phyloP scores from a whole-genome alignment of 2,888 invertebrate genomes.

The Cheilosia scutellata region DNA sequence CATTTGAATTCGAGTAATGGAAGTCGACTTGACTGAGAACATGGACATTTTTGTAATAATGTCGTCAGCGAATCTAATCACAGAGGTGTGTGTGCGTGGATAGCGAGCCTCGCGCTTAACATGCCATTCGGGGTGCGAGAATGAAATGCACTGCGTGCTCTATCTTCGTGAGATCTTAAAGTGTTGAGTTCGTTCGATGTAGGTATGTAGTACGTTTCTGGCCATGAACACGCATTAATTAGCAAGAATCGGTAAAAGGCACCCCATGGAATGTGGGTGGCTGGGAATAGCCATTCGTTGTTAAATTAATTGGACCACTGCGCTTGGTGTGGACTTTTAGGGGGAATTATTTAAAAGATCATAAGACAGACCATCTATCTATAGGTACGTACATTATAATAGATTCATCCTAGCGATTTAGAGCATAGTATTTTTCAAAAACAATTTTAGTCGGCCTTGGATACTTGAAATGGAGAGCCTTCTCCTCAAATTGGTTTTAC shows the following conservation, averaged over 20 bases:
- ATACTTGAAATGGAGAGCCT: too few relatives aligned
- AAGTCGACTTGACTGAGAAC: constrained; percentile 36
- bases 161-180: constrained; percentile 63
- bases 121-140: constrained; percentile 38
- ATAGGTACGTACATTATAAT: too few relatives aligned
- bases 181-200: constrained; percentile 30
- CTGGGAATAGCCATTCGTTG: background rate
- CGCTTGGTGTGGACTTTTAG: background rate
- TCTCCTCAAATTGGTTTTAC: too few relatives aligned
- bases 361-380: background rate
- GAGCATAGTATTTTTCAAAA: too few relatives aligned
- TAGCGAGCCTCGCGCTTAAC: constrained; percentile 19
- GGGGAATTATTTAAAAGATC: background rate
- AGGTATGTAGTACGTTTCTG: background rate
- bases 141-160: constrained; percentile 43
- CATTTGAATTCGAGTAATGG: constrained; percentile 54
- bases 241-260: constrained; percentile 22
- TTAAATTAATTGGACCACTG: constrained; percentile 16
- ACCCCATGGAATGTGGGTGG: constrained; percentile 12
- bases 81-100: constrained; percentile 30
- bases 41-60: constrained; percentile 54
- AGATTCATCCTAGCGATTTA: too few relatives aligned
- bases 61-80: constrained; percentile 70
- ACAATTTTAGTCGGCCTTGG: too few relatives aligned
- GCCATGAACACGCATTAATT: constrained; percentile 64